Percentiles rank a stretch among this genome's conserved stretches.
Evolutionary conservation across 2,113 vertebrate genomes (phyloP).

Genomic region (Otolemur garnettii): DNA sequence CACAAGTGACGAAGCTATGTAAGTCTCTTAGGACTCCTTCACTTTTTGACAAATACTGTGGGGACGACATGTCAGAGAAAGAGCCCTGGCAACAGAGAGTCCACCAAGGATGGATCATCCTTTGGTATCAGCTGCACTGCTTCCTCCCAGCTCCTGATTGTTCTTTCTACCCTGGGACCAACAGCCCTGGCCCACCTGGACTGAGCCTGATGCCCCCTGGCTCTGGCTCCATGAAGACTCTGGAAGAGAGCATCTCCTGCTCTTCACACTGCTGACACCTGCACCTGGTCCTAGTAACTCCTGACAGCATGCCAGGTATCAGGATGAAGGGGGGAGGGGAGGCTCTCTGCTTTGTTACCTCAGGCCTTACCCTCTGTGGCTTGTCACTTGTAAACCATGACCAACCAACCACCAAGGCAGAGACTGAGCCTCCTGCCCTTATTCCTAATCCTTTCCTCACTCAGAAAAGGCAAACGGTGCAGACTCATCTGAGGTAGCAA

Average conservation of each 20-base stretch:
- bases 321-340: background rate
- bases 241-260: background rate
- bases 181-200: background rate
- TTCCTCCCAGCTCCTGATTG: background rate
- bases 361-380: background rate
- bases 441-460: background rate
- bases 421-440: fast-evolving
- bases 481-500: background rate
- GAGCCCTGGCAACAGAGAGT: fast-evolving
- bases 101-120: fast-evolving
- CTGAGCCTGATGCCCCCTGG: background rate
- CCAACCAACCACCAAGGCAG: background rate
- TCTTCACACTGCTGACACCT: background rate
- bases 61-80: background rate
- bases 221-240: background rate
- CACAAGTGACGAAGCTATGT: background rate
- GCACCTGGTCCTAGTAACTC: background rate
- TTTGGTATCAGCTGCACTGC: fast-evolving
- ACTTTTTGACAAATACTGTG: background rate
- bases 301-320: fast-evolving
- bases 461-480: background rate
- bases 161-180: background rate
- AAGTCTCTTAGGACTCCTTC: background rate
- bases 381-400: background rate
- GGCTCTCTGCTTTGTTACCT: background rate